Conservation (phyloP, 2,113 vertebrate species). For the Girardinichthys multiradiatus region DNA sequence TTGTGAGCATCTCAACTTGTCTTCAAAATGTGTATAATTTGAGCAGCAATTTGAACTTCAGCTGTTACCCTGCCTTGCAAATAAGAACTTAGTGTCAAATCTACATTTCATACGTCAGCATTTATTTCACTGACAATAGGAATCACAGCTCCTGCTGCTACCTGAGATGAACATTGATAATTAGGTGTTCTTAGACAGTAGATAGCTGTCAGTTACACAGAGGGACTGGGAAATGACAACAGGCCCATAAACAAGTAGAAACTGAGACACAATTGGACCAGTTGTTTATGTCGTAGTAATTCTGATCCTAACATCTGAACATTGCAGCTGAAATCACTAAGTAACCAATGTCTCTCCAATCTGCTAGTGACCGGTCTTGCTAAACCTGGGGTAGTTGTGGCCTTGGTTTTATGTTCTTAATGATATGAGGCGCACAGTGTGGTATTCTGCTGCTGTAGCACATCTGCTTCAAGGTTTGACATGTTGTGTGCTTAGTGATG, state of each 20-base stretch:
- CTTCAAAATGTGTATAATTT: constrained; percentile 40
- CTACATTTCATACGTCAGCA: constrained; percentile 36
- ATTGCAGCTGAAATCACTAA: too few species aligned
- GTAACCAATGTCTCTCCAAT: too few species aligned
- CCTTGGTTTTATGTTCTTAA: too few species aligned
- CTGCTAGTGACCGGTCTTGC: too few species aligned
- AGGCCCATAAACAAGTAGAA: constrained; percentile 8
- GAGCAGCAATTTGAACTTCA: constrained; percentile 22
- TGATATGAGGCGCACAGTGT: too few species aligned
- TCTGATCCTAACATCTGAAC: too few species aligned
- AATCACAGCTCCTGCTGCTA: constrained; percentile 24
- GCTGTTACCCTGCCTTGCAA: constrained; percentile 8
- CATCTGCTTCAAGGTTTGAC: too few species aligned
- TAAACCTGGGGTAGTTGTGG: too few species aligned
- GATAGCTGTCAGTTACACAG: constrained; percentile 27
- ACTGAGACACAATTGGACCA: constrained; percentile 9
- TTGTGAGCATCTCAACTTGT: constrained; percentile 34
- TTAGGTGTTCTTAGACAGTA: constrained; percentile 26
- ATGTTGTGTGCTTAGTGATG: too few species aligned
- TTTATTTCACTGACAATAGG: constrained; percentile 28
- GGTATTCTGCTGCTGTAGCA: too few species aligned
- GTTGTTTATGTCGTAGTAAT: constrained; percentile 37
- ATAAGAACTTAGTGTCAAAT: constrained; percentile 12
- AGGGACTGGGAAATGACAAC: constrained; percentile 21
- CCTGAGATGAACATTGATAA: constrained; percentile 40